Conservation (phyloP, 2,113 vertebrate species). For the Bujurquina vittata region DNA sequence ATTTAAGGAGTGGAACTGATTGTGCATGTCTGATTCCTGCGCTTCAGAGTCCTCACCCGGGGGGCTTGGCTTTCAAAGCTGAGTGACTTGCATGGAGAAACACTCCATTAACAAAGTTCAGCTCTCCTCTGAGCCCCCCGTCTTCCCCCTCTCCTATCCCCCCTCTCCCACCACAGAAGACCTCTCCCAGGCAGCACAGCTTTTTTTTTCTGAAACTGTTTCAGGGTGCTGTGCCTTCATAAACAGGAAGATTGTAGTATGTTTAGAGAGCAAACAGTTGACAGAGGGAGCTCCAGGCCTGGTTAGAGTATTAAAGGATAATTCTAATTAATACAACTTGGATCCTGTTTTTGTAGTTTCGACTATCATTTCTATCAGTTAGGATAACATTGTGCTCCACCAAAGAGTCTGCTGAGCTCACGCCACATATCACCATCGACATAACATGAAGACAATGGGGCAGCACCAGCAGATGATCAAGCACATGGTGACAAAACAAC, state of each 20-base stretch:
- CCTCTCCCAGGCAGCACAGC: constrained; percentile 58
- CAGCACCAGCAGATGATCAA: not conserved
- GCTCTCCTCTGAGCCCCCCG: constrained; percentile 64
- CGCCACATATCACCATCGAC: not conserved
- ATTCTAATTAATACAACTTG: constrained; percentile 27
- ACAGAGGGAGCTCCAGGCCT: constrained; percentile 26
- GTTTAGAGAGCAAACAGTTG: constrained; percentile 33
- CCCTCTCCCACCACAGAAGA: constrained; percentile 56
- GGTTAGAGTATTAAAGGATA: constrained; percentile 19
- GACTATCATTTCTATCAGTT: not conserved
- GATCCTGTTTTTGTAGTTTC: not conserved
- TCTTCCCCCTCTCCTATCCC: not conserved
- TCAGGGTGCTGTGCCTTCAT: constrained; percentile 56
- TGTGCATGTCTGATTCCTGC: constrained; percentile 85
- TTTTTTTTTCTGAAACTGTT: constrained; percentile 55
- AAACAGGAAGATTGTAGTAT: constrained; percentile 41
- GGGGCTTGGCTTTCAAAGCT: constrained; percentile 85
- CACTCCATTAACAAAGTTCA: constrained; percentile 85
- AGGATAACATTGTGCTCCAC: constrained; percentile 1
- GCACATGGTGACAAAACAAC: not conserved
- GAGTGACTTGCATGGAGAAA: constrained; percentile 80
- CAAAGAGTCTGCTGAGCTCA: constrained; percentile 3
- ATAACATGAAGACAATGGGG: not conserved
- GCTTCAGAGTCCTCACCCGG: constrained; percentile 83
- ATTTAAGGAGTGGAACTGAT: constrained; percentile 87